A percentile compares a stretch with the other conserved stretches of the same genome.
Conservation (phyloP, 2,888 invertebrate species). For the Apodemia hepburni region DNA sequence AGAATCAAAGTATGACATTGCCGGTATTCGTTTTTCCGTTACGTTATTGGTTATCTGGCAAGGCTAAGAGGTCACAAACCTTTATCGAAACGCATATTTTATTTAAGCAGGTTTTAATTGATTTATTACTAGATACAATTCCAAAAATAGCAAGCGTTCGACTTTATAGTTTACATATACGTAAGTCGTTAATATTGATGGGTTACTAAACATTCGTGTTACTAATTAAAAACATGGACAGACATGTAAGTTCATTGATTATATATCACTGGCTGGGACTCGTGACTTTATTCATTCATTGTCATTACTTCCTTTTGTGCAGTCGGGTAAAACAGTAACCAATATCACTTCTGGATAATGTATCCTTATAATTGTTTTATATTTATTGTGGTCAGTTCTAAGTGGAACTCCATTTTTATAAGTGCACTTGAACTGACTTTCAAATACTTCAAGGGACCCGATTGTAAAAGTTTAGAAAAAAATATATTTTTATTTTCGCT, state of each 20-base stretch:
- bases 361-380: too few relatives aligned
- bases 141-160: not conserved
- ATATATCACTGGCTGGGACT: too few relatives aligned
- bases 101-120: not conserved
- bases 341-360: too few relatives aligned
- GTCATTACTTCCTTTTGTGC: too few relatives aligned
- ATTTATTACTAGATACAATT: not conserved
- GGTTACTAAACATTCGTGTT: not conserved
- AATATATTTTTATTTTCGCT: too few relatives aligned
- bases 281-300: too few relatives aligned
- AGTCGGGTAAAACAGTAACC: too few relatives aligned
- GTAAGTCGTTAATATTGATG: constrained; percentile 10
- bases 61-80: not conserved
- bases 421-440: too few relatives aligned
- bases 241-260: constrained; percentile 1
- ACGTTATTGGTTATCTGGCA: not conserved
- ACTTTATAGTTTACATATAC: constrained; percentile 6
- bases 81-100: not conserved
- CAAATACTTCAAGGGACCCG: too few relatives aligned
- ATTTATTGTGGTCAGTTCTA: too few relatives aligned
- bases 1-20: not conserved
- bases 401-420: too few relatives aligned
- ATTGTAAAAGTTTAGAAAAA: too few relatives aligned
- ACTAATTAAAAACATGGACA: not conserved
- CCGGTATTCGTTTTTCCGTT: not conserved